These are phyloP conservation scores for Danaus chrysippus DNA, from an alignment of 2,888 invertebrate genomes.

Conservation along the genomic window DNA sequence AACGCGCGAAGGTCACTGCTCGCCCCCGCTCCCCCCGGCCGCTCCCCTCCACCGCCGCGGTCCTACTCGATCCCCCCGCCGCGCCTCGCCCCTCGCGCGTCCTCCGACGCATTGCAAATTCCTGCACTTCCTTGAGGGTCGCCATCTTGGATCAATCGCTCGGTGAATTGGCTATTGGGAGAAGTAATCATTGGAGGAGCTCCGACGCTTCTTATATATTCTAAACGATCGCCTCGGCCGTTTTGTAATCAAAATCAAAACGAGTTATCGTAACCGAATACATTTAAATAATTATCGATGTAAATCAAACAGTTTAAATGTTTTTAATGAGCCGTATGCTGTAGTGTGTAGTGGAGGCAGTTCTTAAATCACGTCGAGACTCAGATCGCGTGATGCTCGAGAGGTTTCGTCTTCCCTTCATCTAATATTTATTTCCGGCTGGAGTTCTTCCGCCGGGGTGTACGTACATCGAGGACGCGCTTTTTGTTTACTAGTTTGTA, in stretches of 20 bases:
- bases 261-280: not conserved
- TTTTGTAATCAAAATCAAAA: not conserved
- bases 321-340: not conserved
- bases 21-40: slow-evolving; percentile 40
- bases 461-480: slow-evolving; percentile 27
- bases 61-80: slow-evolving; percentile 30
- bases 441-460: slow-evolving; percentile 32
- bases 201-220: slow-evolving; percentile 8
- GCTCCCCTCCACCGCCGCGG: slow-evolving; percentile 30
- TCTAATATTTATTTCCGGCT: slow-evolving; percentile 44
- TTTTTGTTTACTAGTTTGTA: slow-evolving; percentile 16
- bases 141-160: slow-evolving; percentile 69
- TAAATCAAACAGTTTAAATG: not conserved
- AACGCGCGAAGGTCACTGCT: slow-evolving; percentile 72
- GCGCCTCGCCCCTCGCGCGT: slow-evolving; percentile 39
- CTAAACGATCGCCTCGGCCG: not conserved
- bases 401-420: slow-evolving; percentile 63
- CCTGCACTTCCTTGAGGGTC: slow-evolving; percentile 60
- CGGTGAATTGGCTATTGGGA: slow-evolving; percentile 27
- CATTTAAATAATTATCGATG: not conserved
- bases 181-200: slow-evolving; percentile 14
- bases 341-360: not conserved
- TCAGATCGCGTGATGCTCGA: slow-evolving; percentile 50
- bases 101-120: slow-evolving; percentile 49
- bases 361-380: slow-evolving; percentile 27